Evolutionary conservation across 92 coral and sea anemone genomes (phyloP).

Genomic region (Ricordea florida): DNA sequence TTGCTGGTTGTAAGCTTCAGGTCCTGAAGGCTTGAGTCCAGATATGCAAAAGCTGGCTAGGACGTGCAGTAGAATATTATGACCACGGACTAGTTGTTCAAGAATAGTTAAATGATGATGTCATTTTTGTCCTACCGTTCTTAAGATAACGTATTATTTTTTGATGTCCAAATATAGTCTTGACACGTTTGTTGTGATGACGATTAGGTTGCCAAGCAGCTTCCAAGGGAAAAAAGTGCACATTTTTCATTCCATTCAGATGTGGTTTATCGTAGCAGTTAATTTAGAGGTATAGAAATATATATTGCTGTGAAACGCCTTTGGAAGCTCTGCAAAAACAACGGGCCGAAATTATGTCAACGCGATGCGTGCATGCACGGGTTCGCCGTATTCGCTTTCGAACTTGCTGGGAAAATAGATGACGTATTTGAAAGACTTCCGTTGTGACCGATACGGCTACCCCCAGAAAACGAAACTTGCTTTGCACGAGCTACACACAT

Average conservation of each 20-base stretch:
- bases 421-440: conserved; percentile 40
- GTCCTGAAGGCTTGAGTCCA: neutral
- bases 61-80: too few relatives aligned
- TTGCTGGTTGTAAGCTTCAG: neutral
- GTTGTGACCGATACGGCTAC: neutral
- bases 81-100: too few relatives aligned
- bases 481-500: conserved; percentile 1
- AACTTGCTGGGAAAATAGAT: conserved; percentile 23
- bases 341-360: neutral
- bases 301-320: too few relatives aligned
- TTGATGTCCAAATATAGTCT: too few relatives aligned
- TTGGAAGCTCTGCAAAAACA: conserved; percentile 1
- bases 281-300: too few relatives aligned
- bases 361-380: conserved; percentile 13
- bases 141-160: too few relatives aligned
- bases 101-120: too few relatives aligned
- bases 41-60: neutral
- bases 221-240: neutral
- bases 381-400: conserved; percentile 32
- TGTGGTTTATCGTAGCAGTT: too few relatives aligned
- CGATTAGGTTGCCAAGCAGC: neutral
- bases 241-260: too few relatives aligned
- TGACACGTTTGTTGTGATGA: too few relatives aligned
- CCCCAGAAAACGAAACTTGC: conserved; percentile 32
- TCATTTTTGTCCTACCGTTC: too few relatives aligned